Conservation (phyloP, 2,888 invertebrate species). For the Erebia ligea region DNA sequence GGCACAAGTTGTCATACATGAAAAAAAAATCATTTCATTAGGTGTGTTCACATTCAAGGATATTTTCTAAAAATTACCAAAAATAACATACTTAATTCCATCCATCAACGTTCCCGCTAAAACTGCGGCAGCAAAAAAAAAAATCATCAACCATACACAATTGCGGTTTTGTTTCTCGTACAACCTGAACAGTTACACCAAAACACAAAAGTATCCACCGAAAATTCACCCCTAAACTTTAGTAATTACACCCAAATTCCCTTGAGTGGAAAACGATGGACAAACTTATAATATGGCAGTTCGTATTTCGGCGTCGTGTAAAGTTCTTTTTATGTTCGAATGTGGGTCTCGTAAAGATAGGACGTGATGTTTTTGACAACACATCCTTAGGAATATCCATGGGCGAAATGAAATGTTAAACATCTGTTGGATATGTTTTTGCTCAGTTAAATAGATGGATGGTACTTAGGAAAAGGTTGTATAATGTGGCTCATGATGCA, state of each 20-base stretch:
- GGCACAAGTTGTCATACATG: no score
- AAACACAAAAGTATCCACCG: slow-evolving; percentile 3
- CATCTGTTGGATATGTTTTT: slow-evolving; percentile 29
- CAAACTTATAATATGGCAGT: slow-evolving; percentile 39
- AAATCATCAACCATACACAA: slow-evolving; percentile 58
- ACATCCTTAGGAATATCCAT: slow-evolving; percentile 46
- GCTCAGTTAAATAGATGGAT: slow-evolving; percentile 16
- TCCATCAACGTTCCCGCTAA: slow-evolving; percentile 39
- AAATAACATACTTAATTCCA: slow-evolving; percentile 23
- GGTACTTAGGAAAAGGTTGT: slow-evolving; percentile 3
- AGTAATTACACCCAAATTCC: slow-evolving; percentile 28
- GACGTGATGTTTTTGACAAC: slow-evolving; percentile 78
- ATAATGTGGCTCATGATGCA: neutral
- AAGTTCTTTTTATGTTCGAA: slow-evolving; percentile 76
- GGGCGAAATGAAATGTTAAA: slow-evolving; percentile 52
- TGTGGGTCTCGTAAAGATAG: slow-evolving; percentile 68
- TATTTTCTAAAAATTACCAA: no score
- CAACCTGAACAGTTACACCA: slow-evolving; percentile 46
- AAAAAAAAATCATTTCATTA: no score
- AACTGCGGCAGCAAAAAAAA: slow-evolving; percentile 59
- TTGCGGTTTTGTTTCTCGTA: slow-evolving; percentile 60
- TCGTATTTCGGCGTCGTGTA: slow-evolving; percentile 54
- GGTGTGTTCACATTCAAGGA: no score
- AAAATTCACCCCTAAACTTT: slow-evolving; percentile 17
- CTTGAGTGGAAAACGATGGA: slow-evolving; percentile 3